Base-by-base conservation (phyloP, 1,140 invertebrate species). In the Solen grandis region DNA sequence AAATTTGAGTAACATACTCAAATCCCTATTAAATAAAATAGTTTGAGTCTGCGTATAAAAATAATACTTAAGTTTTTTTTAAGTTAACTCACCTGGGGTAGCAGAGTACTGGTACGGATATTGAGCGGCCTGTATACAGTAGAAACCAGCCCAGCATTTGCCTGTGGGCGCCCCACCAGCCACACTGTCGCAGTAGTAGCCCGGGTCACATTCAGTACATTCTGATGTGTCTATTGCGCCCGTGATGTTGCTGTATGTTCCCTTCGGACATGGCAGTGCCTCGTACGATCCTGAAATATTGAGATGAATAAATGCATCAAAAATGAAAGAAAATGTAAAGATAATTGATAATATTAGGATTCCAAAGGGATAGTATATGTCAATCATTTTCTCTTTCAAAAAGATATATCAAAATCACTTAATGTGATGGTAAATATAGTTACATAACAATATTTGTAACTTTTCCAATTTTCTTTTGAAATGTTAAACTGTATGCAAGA, bases 181-280 rank as follows among this genome's bases (percentile, higher is more conserved):
- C 0, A 90, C 85, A 14, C 85, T 86, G 52, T 85, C 87, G 63
- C 90, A 91, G 84, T 91, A 91, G 70, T 91, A 90, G 13, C 90
- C 90, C 10, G 81, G 70, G 59, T 90, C 89, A 85, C 90, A 91
- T 2, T 87, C 87, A 19, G 84, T 86, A 84, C 90, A 91, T 75
- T 91, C 90, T 25, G 89, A 89, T 52, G 89, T 84, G 74, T 90
- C 89, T 10, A 90, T 86, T 27, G 90, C 88, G 5, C 90, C 90
- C 5, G 87, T 83, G 0, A 86, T 86, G 81, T 91, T 91, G 66
- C 89, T 90, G 82, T 90, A 91, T 0, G 90, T 91, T 19, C 90
- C 90, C 36, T 84, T 50, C 2, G 90, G 90, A 82, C 90, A 91
- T 2, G 90, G 90, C 16, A 63, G 75, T 14, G 89, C 87, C 5